These are phyloP conservation scores for Trematocara unimaculatum DNA, from an alignment of 2,113 vertebrate species.

Conservation along the genomic window DNA sequence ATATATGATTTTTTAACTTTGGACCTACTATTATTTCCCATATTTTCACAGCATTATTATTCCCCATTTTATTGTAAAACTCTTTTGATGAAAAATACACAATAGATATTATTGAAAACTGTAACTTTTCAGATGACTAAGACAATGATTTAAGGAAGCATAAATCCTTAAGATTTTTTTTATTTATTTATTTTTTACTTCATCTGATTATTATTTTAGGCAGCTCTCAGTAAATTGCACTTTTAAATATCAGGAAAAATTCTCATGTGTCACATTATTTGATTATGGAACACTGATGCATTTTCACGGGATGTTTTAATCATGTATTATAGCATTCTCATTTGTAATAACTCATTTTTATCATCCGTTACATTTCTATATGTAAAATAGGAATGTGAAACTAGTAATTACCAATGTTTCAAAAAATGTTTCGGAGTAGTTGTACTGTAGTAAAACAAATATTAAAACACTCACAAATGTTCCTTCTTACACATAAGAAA, in stretches of 20 bases:
- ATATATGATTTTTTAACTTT: neutral
- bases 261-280: neutral
- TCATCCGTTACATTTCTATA: neutral
- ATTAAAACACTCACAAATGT: neutral
- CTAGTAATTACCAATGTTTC: neutral
- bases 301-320: neutral
- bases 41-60: neutral
- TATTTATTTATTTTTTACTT: neutral
- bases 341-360: neutral
- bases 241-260: neutral
- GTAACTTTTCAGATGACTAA: neutral
- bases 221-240: neutral
- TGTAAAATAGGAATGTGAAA: neutral
- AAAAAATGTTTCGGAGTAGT: rapidly evolving
- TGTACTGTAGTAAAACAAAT: neutral
- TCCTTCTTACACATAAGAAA: neutral
- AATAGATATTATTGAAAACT: neutral
- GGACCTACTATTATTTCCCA: neutral
- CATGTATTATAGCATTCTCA: neutral
- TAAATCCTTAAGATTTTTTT: neutral
- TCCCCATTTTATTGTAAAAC: neutral
- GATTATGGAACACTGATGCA: neutral
- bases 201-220: neutral
- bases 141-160: neutral
- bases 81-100: neutral